phyloP scores from a whole-genome alignment of 2,888 invertebrate genomes.

The Cacoxenus indagator region DNA sequence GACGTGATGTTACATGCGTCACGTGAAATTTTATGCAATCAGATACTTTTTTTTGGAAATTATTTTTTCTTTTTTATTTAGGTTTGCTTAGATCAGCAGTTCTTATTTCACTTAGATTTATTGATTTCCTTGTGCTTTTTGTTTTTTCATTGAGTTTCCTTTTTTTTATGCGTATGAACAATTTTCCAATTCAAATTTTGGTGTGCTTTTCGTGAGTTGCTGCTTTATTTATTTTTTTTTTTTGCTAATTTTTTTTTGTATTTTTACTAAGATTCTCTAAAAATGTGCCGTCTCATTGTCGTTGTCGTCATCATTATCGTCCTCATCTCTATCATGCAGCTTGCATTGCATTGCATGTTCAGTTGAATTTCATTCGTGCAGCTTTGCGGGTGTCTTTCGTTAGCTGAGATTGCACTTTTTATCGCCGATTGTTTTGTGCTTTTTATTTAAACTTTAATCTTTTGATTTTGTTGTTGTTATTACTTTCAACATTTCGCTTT shows the following conservation, averaged over 20 bases:
- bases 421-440: neutral
- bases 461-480: neutral
- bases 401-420: neutral
- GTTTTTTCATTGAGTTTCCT: neutral
- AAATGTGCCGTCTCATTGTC: neutral
- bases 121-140: conserved; percentile 1
- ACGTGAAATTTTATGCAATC: conserved; percentile 53
- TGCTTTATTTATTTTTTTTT: neutral
- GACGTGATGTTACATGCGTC: conserved; percentile 36
- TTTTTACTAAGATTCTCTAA: neutral
- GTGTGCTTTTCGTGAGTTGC: neutral
- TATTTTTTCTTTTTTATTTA: neutral
- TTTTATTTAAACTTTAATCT: neutral
- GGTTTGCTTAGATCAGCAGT: neutral
- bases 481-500: neutral
- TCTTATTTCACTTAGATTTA: neutral
- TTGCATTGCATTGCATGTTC: neutral
- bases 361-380: neutral
- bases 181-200: neutral
- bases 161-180: neutral
- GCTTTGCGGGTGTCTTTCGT: neutral
- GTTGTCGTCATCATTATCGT: neutral
- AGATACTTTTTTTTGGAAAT: neutral
- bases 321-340: neutral
- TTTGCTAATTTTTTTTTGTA: neutral